Conservation (phyloP, 2,113 vertebrate species). For the Platysteira castanea region DNA sequence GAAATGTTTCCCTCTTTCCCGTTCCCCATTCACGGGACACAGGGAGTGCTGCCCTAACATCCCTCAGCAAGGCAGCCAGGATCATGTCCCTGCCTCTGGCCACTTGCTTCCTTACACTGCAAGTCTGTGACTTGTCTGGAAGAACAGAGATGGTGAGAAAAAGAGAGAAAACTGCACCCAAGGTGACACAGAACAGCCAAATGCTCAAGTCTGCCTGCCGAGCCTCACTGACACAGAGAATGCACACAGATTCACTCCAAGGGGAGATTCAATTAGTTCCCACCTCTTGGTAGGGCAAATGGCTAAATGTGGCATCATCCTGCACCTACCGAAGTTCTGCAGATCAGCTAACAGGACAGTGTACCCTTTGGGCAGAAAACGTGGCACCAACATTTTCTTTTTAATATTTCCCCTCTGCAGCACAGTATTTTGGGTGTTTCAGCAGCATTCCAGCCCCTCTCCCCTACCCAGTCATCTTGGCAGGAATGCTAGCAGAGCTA, state of each 20-base stretch:
- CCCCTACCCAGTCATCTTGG: neutral
- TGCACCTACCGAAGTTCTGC: neutral
- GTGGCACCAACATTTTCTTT: neutral
- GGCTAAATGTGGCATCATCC: neutral
- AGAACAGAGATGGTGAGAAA: neutral
- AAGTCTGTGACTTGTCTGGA: neutral
- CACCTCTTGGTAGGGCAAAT: neutral
- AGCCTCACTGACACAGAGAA: neutral
- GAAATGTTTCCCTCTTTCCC: neutral
- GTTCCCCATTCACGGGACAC: neutral
- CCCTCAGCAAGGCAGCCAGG: neutral
- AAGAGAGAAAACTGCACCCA: neutral
- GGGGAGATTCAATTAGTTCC: neutral
- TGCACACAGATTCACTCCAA: fast-evolving
- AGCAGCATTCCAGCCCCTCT: neutral
- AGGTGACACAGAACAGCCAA: neutral
- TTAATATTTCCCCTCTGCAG: neutral
- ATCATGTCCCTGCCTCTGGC: neutral
- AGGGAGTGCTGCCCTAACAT: neutral
- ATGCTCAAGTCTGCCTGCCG: fast-evolving
- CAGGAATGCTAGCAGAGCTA: neutral
- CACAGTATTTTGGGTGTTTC: fast-evolving
- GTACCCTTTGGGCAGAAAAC: neutral
- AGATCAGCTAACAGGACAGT: neutral
- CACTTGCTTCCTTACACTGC: neutral